These are phyloP conservation scores for Rallus limicola DNA, from an alignment of 2,113 vertebrate species.

Conservation along the genomic window DNA sequence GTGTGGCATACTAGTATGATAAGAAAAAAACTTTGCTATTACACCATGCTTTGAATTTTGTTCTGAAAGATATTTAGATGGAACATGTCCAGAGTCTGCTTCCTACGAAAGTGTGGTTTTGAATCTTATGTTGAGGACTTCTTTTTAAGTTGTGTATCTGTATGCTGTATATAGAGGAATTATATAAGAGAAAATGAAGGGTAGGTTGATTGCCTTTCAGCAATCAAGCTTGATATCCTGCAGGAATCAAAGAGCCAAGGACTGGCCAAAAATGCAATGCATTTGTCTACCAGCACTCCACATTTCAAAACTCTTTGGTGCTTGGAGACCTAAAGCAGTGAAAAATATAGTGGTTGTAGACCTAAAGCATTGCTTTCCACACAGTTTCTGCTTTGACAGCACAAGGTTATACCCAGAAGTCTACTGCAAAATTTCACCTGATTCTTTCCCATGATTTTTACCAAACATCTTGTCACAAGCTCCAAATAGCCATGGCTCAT, in stretches of 20 bases:
- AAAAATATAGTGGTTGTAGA: not conserved
- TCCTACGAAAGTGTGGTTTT: not conserved
- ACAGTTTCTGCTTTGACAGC: not conserved
- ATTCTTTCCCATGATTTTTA: not conserved
- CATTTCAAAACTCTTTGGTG: not conserved
- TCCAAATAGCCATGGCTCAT: not conserved
- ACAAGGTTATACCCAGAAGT: not conserved
- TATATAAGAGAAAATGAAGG: not conserved
- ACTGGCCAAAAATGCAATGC: accelerated
- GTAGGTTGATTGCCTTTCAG: not conserved
- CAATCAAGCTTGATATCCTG: not conserved
- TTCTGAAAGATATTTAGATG: not conserved
- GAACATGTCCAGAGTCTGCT: not conserved
- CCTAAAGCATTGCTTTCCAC: not conserved
- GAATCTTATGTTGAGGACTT: not conserved
- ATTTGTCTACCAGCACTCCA: not conserved
- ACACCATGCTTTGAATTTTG: accelerated
- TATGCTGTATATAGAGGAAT: not conserved
- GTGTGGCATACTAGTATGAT: accelerated
- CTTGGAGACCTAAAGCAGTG: not conserved
- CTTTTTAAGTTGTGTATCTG: not conserved
- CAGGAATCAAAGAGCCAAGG: not conserved
- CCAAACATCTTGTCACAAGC: not conserved
- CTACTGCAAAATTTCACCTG: not conserved
- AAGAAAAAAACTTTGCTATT: not conserved